A percentile compares a stretch with the other conserved stretches of the same genome.
Conservation (phyloP, 2,797 vertebrate species). For the Sebastes itinus region DNA sequence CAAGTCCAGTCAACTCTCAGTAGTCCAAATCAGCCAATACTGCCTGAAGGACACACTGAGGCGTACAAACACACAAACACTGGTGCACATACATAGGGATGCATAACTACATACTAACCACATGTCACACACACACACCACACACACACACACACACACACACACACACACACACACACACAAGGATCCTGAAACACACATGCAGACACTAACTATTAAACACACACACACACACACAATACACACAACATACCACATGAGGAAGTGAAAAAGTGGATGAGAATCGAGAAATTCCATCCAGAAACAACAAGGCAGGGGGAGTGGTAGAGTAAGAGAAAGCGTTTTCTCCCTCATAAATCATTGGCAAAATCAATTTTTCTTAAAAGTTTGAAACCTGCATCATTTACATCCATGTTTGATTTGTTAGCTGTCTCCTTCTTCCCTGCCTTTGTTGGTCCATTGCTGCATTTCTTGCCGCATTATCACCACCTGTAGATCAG, state of each 20-base stretch:
- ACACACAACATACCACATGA: not conserved
- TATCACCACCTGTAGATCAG: not conserved
- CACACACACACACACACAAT: not conserved
- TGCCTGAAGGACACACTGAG: not conserved
- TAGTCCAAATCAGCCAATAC: constrained; percentile 7
- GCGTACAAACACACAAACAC: not conserved
- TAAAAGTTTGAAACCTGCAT: not conserved
- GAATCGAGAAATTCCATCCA: not conserved
- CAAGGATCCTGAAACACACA: not conserved
- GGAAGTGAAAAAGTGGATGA: not conserved
- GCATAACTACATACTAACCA: not conserved
- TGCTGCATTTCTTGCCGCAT: not conserved
- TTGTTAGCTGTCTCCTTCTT: not conserved
- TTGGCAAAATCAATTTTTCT: not conserved
- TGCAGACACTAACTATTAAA: not conserved
- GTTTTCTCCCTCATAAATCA: not conserved
- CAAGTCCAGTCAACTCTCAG: constrained; percentile 10
- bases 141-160: not conserved
- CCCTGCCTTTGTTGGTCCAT: not conserved
- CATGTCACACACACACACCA: not conserved
- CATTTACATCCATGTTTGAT: not conserved
- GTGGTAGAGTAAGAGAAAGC: not conserved
- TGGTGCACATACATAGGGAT: not conserved
- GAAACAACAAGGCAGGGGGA: not conserved
- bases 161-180: not conserved